Base-by-base conservation (phyloP, 2,113 vertebrate genomes). In the Peromyscus maniculatus region DNA sequence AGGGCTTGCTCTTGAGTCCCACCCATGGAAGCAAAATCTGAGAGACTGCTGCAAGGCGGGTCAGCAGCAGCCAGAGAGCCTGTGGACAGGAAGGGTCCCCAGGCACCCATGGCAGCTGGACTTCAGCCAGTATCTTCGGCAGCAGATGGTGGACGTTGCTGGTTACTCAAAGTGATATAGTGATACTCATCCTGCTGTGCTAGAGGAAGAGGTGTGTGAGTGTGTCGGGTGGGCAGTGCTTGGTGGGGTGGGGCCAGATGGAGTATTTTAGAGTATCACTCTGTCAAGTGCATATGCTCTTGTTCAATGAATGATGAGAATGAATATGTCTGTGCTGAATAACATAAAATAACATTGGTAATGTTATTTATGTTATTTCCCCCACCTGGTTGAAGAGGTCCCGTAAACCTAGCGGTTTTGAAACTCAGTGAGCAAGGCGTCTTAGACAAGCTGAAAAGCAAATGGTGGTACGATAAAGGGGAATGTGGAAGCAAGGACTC, bases 401-500 rank as follows among this genome's bases (percentile, higher is more conserved):
- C 99, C 99, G 99, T 99, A 99, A 99, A 99, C 99, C 99, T 99
- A 99, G 99, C 99, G 99, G 99, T 99, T 99, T 99, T 99, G 99
- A 99, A 99, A 99, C 99, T 99, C 99, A 99, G 99, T 99, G 99
- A 99, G 99, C 99, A 99, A 99, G 99, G 99, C 99, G 98, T 99
- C 99, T 99, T 99, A 99, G 99, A 99, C 99, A 99, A 99, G 99
- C 99, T 99, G 99, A 99, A 99, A 99, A 99, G 96, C 99, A 99
- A 99, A 99, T 99, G 99, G 99, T 99, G 99, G 99, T 99, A 99
- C 99, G 99, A 99, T 99, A 99, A 99, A 95, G 99, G 99, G 67
- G 99, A 99, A 98, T 99, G 99, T 99, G 99, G 99, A 99, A 97
- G 59, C 99, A 99, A 99, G 98, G 99, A 99, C 99, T 99, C 99